These are phyloP conservation scores for Anastrepha ludens DNA, from an alignment of 1,140 invertebrate genomes.

Conservation along the genomic window DNA sequence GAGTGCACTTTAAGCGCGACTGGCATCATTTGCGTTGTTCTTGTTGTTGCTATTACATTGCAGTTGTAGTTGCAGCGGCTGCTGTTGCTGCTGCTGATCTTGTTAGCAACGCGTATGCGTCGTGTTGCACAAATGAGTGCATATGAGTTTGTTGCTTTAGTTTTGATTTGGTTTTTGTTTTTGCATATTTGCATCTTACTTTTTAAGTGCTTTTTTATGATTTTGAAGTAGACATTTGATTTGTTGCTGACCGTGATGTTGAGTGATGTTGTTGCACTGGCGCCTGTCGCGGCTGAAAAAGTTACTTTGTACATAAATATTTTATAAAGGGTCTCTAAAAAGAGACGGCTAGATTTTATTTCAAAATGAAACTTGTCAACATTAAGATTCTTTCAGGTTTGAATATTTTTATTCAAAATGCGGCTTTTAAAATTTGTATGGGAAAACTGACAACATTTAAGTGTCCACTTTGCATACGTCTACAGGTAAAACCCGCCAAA, in stretches of 20 bases:
- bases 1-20: constrained; percentile 39
- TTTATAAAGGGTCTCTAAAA: background rate
- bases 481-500: too few species aligned
- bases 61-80: background rate
- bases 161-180: background rate
- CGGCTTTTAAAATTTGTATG: too few species aligned
- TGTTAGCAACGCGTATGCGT: constrained; percentile 24
- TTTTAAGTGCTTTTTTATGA: background rate
- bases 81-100: constrained; percentile 17
- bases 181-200: background rate
- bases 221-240: constrained; percentile 36
- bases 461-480: too few species aligned
- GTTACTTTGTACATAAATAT: background rate
- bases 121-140: constrained; percentile 38
- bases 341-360: too few species aligned
- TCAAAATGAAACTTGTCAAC: too few species aligned
- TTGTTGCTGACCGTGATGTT: constrained; percentile 48
- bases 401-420: too few species aligned
- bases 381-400: too few species aligned
- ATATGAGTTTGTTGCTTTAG: background rate
- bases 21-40: background rate
- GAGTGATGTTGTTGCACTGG: constrained; percentile 33
- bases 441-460: too few species aligned
- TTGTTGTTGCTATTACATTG: background rate
- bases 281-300: constrained; percentile 3